Conservation (phyloP, 2,888 invertebrate species). For the Polydrusus pterygomalis region DNA sequence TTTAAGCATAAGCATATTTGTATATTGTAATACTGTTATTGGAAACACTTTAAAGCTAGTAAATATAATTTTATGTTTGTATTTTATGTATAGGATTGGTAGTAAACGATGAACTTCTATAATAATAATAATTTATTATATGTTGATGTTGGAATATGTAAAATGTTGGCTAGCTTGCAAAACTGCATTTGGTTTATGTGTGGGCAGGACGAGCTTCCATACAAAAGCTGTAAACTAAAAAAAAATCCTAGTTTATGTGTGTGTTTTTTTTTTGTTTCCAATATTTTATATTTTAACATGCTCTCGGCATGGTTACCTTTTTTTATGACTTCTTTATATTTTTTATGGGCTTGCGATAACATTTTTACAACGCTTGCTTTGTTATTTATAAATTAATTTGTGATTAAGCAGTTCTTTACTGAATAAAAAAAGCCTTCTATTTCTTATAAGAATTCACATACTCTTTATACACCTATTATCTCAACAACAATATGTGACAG, state of each 20-base stretch:
- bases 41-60: slow-evolving; percentile 30
- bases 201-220: slow-evolving; percentile 7
- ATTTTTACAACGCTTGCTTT: no score
- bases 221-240: slow-evolving; percentile 3
- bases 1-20: background rate
- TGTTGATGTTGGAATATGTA: no score
- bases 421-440: no score
- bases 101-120: slow-evolving; percentile 5
- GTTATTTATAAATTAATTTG: no score
- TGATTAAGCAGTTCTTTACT: no score
- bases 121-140: background rate
- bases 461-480: no score
- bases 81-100: slow-evolving; percentile 28
- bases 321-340: no score
- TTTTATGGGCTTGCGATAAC: no score
- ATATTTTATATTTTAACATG: background rate
- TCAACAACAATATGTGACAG: no score
- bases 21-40: slow-evolving; percentile 11
- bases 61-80: slow-evolving; percentile 30
- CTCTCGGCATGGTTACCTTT: background rate
- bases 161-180: slow-evolving; percentile 11
- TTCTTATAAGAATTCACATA: no score
- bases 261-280: background rate
- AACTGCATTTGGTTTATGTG: slow-evolving; percentile 1
- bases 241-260: background rate